Conservation (phyloP, 2,888 invertebrate species). For the Mimas tiliae region DNA sequence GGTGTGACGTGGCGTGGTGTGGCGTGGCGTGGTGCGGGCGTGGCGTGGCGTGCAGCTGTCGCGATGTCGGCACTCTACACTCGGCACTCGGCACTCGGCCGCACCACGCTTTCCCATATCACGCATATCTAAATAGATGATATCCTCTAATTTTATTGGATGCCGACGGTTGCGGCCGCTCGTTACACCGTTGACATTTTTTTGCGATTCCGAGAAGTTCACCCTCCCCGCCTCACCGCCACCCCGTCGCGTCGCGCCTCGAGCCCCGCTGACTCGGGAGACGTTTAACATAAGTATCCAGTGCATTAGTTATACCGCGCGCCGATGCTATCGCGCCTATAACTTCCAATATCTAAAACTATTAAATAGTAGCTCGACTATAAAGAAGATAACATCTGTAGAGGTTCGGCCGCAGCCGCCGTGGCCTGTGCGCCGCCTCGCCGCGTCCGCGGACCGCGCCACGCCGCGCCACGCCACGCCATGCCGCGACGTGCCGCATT, state of each 20-base stretch:
- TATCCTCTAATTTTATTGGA: constrained; percentile 61
- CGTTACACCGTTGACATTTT: constrained; percentile 44
- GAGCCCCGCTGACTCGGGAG: not conserved
- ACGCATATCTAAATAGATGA: constrained; percentile 71
- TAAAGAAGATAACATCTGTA: constrained; percentile 20
- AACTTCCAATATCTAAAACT: constrained; percentile 21
- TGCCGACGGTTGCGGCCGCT: constrained; percentile 5
- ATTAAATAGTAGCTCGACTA: constrained; percentile 22
- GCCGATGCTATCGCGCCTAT: constrained; percentile 18
- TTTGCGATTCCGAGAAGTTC: constrained; percentile 47
- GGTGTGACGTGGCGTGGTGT: too few species aligned
- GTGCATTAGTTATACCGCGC: constrained; percentile 15
- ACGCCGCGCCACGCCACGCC: not conserved
- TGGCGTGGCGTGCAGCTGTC: not conserved
- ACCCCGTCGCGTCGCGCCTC: not conserved
- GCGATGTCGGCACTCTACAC: not conserved
- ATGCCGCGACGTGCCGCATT: too few species aligned
- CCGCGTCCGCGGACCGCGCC: not conserved
- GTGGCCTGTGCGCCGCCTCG: not conserved
- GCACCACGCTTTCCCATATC: constrained; percentile 55
- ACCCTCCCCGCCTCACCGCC: constrained; percentile 10
- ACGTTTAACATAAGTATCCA: constrained; percentile 20
- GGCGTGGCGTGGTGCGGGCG: too few species aligned
- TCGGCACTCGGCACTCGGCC: constrained; percentile 7
- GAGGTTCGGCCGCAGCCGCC: not conserved